A percentile compares a stretch with the other conserved stretches of the same genome.
Evolutionary conservation across 2,797 vertebrate species (phyloP).

Genomic region (Trichosurus vulpecula): DNA sequence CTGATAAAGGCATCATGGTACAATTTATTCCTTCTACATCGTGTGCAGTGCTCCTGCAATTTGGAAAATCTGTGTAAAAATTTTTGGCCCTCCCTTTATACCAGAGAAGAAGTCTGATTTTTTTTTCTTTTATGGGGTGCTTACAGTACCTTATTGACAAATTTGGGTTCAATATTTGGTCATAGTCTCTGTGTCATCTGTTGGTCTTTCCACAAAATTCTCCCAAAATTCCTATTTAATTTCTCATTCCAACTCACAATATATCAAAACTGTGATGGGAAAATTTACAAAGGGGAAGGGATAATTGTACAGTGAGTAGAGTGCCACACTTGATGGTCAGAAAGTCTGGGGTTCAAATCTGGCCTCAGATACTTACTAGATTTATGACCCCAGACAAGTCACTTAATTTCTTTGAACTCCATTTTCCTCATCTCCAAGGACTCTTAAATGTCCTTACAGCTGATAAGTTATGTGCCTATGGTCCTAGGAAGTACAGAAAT

Average conservation of each 20-base stretch:
- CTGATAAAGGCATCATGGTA: background rate
- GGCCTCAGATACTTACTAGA: background rate
- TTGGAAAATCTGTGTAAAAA: background rate
- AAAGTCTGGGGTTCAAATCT: background rate
- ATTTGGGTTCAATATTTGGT: background rate
- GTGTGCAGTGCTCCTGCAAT: background rate
- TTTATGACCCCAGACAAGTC: background rate
- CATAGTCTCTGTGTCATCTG: background rate
- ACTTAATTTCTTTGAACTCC: background rate
- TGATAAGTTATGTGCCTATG: background rate
- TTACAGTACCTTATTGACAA: background rate
- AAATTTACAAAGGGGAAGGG: background rate
- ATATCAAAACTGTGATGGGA: too few species aligned
- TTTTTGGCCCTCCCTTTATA: background rate
- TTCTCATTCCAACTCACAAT: background rate
- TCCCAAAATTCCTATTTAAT: background rate
- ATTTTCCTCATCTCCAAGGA: background rate
- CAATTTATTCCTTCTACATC: background rate
- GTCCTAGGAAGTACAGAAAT: background rate
- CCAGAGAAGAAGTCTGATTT: background rate
- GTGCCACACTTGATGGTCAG: background rate
- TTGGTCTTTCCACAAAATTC: background rate
- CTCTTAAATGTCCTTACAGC: background rate
- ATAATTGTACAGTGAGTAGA: background rate
- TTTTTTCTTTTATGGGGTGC: background rate